Evolutionary conservation across 2,888 invertebrate species (phyloP), one percentile per base, ranked within the genome.

Genomic region (Ctena decussata): DNA sequence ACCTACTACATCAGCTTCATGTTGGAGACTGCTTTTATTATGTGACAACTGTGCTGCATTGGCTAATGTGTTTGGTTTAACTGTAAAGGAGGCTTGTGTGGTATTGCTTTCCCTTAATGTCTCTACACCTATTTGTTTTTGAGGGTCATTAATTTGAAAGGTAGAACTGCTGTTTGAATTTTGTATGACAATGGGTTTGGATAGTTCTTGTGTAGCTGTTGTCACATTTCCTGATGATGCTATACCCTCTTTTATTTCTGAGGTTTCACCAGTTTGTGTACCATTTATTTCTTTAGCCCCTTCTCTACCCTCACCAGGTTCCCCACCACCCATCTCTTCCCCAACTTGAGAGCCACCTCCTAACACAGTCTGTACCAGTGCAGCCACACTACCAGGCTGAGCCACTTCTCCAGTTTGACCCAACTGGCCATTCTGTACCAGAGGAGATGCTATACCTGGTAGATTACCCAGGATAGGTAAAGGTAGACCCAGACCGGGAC

Each of bases 1-100:
- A n/a, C 80, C 77, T 6, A 60, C 39, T 11, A 84, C 82, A 27
- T 87, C 87, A 15, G 53, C 44, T 57, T 53, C 82, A 32, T 81
- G 65, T 3, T 74, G 73, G 30, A 44, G 27, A 1, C 15, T 44
- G 44, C 65, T 65, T 72, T 24, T 57, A 15, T 57, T 57, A 8
- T 27, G 57, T 57, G 57, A 24, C n/a, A 27, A 1, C 27, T 57
- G 57, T 27, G 3, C 11, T 46, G 46, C 15, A 3, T 15, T 8
- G 2, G 21, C 46, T 46, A n/a, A n/a, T n/a, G n/a, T n/a, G 11
- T 3, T 12, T 46, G 12, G 18, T 12, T 46, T 18, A 46, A 46
- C 15, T 18, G 18, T 46, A 18, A 69, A 15, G 6, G 0, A 8
- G n/a, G 72, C 44, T 27, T 72, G 30, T 39, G 41, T 72, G 39